A percentile compares a stretch with the other conserved stretches of the same genome.
phyloP scores from a whole-genome alignment of 2,113 vertebrate species.

The Gasterosteus aculeatus region DNA sequence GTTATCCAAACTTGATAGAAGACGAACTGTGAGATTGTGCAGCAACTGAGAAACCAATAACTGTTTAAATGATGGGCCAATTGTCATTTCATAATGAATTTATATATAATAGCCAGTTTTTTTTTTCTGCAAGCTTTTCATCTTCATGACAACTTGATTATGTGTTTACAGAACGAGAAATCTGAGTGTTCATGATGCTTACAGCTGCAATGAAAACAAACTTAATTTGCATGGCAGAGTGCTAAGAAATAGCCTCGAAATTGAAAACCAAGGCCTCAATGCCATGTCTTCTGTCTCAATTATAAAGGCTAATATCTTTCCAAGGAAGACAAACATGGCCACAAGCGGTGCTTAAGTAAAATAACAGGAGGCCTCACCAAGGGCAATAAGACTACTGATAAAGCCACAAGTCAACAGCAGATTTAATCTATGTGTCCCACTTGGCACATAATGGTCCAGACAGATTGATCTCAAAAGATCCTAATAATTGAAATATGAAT shows the following conservation, averaged over 20 bases:
- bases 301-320: slow-evolving; percentile 65
- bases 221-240: slow-evolving; percentile 39
- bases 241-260: slow-evolving; percentile 53
- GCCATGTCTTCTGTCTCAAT: slow-evolving; percentile 55
- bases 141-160: slow-evolving; percentile 58
- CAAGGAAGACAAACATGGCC: slow-evolving; percentile 65
- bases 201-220: slow-evolving; percentile 38
- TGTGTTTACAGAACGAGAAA: slow-evolving; percentile 57
- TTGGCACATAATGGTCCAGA: slow-evolving; percentile 71
- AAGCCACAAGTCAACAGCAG: slow-evolving; percentile 70
- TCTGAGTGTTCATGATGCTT: slow-evolving; percentile 40
- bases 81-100: slow-evolving; percentile 56
- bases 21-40: slow-evolving; percentile 25
- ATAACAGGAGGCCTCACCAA: slow-evolving; percentile 67
- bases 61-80: slow-evolving; percentile 45
- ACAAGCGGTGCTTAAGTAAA: slow-evolving; percentile 56
- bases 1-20: slow-evolving; percentile 44
- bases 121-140: slow-evolving; percentile 41
- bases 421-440: slow-evolving; percentile 68
- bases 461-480: slow-evolving; percentile 53
- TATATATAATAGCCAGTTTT: slow-evolving; percentile 21
- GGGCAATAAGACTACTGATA: slow-evolving; percentile 73
- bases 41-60: slow-evolving; percentile 38
- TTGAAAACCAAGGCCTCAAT: slow-evolving; percentile 43
- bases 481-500: background rate